A percentile compares a stretch with the other conserved stretches of the same genome.
Conservation (phyloP, 2,888 invertebrate genomes). For the Drosophila subsilvestris region DNA sequence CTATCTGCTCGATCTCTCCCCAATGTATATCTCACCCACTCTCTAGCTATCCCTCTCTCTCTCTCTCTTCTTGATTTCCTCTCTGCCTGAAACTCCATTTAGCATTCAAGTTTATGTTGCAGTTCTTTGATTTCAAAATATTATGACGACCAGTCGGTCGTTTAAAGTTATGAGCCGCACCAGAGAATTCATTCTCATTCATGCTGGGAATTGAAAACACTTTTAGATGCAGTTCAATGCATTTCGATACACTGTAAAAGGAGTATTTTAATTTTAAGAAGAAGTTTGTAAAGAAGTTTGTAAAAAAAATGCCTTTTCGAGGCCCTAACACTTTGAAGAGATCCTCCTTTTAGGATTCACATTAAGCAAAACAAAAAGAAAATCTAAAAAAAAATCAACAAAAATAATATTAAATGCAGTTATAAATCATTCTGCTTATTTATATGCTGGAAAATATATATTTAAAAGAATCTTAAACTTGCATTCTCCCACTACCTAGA, state of each 20-base stretch:
- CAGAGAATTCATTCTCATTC: constrained; percentile 55
- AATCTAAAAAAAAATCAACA: background rate
- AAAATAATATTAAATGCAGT: background rate
- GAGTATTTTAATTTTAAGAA: background rate
- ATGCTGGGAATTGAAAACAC: constrained; percentile 50
- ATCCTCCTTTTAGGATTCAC: constrained; percentile 15
- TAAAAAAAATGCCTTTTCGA: too few species aligned
- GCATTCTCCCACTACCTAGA: background rate
- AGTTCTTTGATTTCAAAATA: constrained; percentile 73
- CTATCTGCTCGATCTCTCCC: background rate
- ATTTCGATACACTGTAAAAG: background rate
- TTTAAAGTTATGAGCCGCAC: constrained; percentile 58
- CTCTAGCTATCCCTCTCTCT: constrained; percentile 19
- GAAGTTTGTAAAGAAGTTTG: background rate
- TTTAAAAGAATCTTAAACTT: background rate
- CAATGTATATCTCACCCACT: background rate
- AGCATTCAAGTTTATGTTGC: constrained; percentile 63
- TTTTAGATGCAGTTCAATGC: background rate
- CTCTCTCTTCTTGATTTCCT: background rate
- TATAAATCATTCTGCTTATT: background rate
- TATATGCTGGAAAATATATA: background rate
- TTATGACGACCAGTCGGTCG: constrained; percentile 59
- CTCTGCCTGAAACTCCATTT: constrained; percentile 39
- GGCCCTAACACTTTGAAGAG: constrained; percentile 38
- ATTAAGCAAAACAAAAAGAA: too few species aligned